Evolutionary conservation across 1,140 invertebrate genomes (phyloP).

Genomic region (Tigriopus japonicus): DNA sequence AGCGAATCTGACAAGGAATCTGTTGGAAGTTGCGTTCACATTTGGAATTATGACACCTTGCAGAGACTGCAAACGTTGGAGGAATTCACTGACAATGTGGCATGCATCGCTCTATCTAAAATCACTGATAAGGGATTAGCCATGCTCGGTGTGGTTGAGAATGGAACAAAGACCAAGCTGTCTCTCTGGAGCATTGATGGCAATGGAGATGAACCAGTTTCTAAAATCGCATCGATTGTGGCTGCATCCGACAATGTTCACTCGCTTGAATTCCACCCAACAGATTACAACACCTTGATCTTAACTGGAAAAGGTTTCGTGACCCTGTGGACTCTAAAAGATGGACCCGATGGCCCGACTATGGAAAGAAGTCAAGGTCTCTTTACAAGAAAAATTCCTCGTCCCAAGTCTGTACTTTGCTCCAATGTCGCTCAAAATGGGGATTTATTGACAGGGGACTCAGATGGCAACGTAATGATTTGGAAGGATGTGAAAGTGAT

Average conservation of each 20-base stretch:
- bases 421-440: slow-evolving; percentile 69
- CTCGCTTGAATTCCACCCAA: slow-evolving; percentile 76
- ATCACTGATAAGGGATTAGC: too few relatives aligned
- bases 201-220: too few relatives aligned
- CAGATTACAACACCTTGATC: slow-evolving; percentile 66
- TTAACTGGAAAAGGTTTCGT: slow-evolving; percentile 80
- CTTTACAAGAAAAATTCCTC: slow-evolving; percentile 64
- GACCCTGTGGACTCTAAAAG: slow-evolving; percentile 73
- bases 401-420: slow-evolving; percentile 80
- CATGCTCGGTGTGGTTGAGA: too few relatives aligned
- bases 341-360: slow-evolving; percentile 37
- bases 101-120: too few relatives aligned
- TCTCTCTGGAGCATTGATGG: too few relatives aligned
- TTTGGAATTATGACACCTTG: neutral
- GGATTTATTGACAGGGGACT: slow-evolving; percentile 44
- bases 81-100: too few relatives aligned
- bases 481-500: slow-evolving; percentile 35
- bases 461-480: slow-evolving; percentile 68
- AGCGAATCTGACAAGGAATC: slow-evolving; percentile 36
- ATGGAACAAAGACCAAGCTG: too few relatives aligned
- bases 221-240: too few relatives aligned
- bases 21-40: slow-evolving; percentile 37
- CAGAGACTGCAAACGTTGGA: too few relatives aligned
- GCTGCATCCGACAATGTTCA: slow-evolving; percentile 50
- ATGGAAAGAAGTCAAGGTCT: slow-evolving; percentile 69